Base-by-base conservation (phyloP, 1,140 invertebrate species). In the Meloidogyne exigua region DNA sequence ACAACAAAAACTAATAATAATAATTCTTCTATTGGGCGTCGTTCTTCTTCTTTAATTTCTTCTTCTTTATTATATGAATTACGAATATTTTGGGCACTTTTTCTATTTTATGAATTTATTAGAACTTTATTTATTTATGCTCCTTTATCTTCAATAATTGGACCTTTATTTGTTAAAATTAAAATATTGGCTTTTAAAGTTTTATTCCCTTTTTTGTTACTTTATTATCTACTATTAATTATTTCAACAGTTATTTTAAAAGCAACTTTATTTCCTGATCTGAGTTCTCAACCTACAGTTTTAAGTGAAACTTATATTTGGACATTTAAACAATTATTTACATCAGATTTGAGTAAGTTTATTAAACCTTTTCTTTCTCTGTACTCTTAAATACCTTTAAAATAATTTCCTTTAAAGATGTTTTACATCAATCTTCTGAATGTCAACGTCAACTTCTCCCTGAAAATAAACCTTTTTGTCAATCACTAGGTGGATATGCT, bases 31-130 rank as follows among this genome's bases (percentile, higher is more conserved):
- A 32, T 74, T 64, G 49, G 15, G 2, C 18, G 39, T 10, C 44
- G 15, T 11, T 21, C 49, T 71, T 9, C 21, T 36, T 23, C 57
- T 44, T 36, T 36, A n/a, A 26, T 9, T 32, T 72, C 26, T 28
- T 63, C 42, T 11, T 49, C 71, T 18, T 73, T 65, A n/a, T n/a
- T 57, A 12, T 73, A 73, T 71, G 57, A 68, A 9, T 49, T 76
- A 10, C 73, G 78, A 68, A 73, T 79, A 11, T 49, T 80, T 15
- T 84, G 78, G 63, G 57, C 84, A n/a, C 75, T 80, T 71, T 85
- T 87, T 44, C 71, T 86, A 23, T 72, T 86, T 23, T 86, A 87
- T 69, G 76, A 82, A 76, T 86, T 82, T 68, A 87, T 86, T 73
- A 68, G 78, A 12, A 86, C 85, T 36, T 72, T 86, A 15, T 85